Evolutionary conservation across 1,140 invertebrate species (phyloP), one percentile per base, ranked within the genome.

Genomic region (Bombus breviceps): DNA sequence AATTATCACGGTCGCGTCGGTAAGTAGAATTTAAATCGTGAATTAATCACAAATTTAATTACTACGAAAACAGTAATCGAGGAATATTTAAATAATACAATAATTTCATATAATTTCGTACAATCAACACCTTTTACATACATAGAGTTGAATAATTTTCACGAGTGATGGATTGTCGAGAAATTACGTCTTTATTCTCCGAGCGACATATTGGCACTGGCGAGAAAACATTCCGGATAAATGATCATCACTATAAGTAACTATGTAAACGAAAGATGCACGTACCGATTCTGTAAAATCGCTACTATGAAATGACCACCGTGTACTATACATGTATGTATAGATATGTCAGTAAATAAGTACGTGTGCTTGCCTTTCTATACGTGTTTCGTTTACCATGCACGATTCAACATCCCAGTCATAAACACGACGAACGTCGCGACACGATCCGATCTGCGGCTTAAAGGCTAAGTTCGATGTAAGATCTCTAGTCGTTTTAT

Each of bases 191-290:
- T 22, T 41, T 3, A 1, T n/a, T 68, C 5, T 28, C 22, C 64
- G 72, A 62, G 15, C 15, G n/a, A 5, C 43, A 66, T 47, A 15
- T 69, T 82, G 41, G 37, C 32, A 86, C 87, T 86, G 28, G 3
- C 32, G 32, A 69, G 37, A 8, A 77, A 74, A 18, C 18, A 64
- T 86, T 81, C 5, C 68, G 4, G 0, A 13, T 25, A n/a, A 47
- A 13, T 10, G 28, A 62, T n/a, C 2, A 8, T 59, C 47, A 43
- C 59, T 83, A 28, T 12, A 28, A 4, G 59, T 62, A 53, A 8
- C 5, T 62, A 12, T 12, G 77, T 64, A 25, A 81, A 81, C 69
- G 73, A 74, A 53, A 71, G 78, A 47, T 28, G 62, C 77, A 87
- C 53, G 81, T 83, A 57, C 10, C 22, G 18, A 10, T 32, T 69